phyloP scores from a whole-genome alignment of 2,113 vertebrate species.

The Corydoras maculifer region DNA sequence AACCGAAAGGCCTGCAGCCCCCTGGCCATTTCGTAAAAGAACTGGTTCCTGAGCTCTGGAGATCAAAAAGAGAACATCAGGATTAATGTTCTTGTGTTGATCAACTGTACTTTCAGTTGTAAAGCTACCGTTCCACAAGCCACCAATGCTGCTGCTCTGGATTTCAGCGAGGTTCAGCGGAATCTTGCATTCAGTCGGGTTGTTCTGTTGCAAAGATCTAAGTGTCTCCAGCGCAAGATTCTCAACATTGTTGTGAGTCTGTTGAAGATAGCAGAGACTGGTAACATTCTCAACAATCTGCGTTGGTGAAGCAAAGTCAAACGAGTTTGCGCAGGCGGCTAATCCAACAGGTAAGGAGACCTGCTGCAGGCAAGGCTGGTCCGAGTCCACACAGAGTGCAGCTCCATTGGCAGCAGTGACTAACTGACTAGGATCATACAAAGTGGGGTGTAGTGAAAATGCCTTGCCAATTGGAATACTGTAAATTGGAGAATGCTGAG shows the following conservation, averaged over 20 bases:
- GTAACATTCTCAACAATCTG: slow-evolving; percentile 43
- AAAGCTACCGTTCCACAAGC: slow-evolving; percentile 41
- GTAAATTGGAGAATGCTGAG: slow-evolving; percentile 49
- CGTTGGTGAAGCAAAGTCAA: slow-evolving; percentile 46
- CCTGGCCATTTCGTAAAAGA: slow-evolving; percentile 17
- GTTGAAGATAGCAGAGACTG: slow-evolving; percentile 29
- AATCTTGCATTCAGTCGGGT: slow-evolving; percentile 27
- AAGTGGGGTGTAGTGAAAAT: slow-evolving; percentile 51
- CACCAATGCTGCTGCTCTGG: slow-evolving; percentile 15
- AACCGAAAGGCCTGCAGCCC: slow-evolving; percentile 33
- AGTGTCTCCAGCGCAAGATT: slow-evolving; percentile 30
- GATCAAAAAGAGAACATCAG: slow-evolving; percentile 50
- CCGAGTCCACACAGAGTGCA: slow-evolving; percentile 38
- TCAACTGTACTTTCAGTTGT: slow-evolving; percentile 21
- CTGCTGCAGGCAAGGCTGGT: slow-evolving; percentile 53
- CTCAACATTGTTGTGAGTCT: slow-evolving; percentile 36
- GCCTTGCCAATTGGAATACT: slow-evolving; percentile 51
- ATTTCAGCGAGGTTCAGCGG: slow-evolving; percentile 30
- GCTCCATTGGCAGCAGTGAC: slow-evolving; percentile 39
- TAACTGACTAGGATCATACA: slow-evolving; percentile 46
- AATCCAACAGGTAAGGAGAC: slow-evolving; percentile 49
- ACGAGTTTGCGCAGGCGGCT: slow-evolving; percentile 44
- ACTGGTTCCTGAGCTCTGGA: slow-evolving; percentile 48
- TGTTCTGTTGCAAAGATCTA: slow-evolving; percentile 16
- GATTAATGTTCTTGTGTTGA: slow-evolving; percentile 24